Evolutionary conservation across 2,797 vertebrate species (phyloP), one percentile per base, ranked within the genome.

Genomic region (Diplodus puntazzo): DNA sequence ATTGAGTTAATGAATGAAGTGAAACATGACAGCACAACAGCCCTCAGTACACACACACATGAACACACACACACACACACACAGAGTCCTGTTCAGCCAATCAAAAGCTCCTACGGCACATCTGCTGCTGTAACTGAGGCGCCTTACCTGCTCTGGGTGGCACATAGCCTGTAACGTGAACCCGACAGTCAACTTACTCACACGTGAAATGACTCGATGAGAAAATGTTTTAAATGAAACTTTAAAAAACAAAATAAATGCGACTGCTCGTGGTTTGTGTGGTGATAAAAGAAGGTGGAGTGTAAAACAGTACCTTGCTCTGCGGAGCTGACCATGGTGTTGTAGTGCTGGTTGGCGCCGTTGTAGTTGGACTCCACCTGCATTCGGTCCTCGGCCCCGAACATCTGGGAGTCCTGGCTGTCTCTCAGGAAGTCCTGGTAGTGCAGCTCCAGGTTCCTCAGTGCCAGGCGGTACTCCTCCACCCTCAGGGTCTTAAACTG

Each of bases 381-480:
- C 90, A 97, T 95, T 1, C 97, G 95, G 89, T 99, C 98, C 11
- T 98, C 97, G 0, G 97, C 95, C 34, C 94, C 95, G 6, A 99
- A 99, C 90, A 94, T 90, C 11, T 94, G 93, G 0, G 97, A 94
- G 7, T 98, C 97, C 92, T 96, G 97, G 82, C 97, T 98, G 90
- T 97, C 96, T 1, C 95, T 90, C 87, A 99, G 89, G 93, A 98
- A 99, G 81, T 96, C 95, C 94, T 98, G 97, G 93, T 97, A 98
- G 92, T 98, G 97, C 10, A 77, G 85, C 89, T 99, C 97, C 88
- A 99, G 94, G 91, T 94, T 97, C 77, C 94, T 94, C 69, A 99
- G 93, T 0, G 94, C 91, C 86, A 96, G 95, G 0, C 95, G 95
- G 91, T 97, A 96, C 74, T 99, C 98, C 80, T 99, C 97, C 0